A percentile compares a stretch with the other conserved stretches of the same genome.
Evolutionary conservation across 2,888 invertebrate genomes (phyloP).

Genomic region (Eudemis profundana): DNA sequence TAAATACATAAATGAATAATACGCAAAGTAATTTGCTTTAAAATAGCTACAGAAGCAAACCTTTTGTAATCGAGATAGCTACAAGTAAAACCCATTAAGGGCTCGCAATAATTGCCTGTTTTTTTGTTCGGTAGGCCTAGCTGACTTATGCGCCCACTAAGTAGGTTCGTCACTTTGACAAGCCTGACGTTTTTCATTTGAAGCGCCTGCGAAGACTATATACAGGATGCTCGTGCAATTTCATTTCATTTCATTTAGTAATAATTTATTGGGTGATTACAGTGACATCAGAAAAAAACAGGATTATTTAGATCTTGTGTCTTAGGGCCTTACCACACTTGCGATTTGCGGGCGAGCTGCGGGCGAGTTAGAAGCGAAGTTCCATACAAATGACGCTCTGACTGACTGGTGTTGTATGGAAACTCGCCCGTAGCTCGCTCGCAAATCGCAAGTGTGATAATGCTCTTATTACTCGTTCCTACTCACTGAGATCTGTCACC

Average conservation of each 20-base stretch:
- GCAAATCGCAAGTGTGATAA: too few relatives aligned
- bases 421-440: too few relatives aligned
- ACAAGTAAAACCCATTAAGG: constrained; percentile 83
- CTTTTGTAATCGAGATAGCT: constrained; percentile 64
- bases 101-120: constrained; percentile 75
- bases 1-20: neutral
- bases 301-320: too few relatives aligned
- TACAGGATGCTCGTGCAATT: constrained; percentile 69
- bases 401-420: too few relatives aligned
- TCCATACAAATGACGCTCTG: too few relatives aligned
- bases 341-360: too few relatives aligned
- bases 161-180: constrained; percentile 75
- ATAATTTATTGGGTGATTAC: neutral
- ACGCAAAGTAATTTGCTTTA: constrained; percentile 29
- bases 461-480: too few relatives aligned
- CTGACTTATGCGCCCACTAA: constrained; percentile 80
- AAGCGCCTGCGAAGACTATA: constrained; percentile 46
- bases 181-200: constrained; percentile 71
- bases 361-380: too few relatives aligned
- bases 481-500: too few relatives aligned
- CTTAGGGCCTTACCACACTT: too few relatives aligned
- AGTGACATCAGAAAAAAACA: too few relatives aligned
- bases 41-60: constrained; percentile 59
- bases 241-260: too few relatives aligned
- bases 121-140: constrained; percentile 70